Conservation (phyloP, 1,140 invertebrate genomes). For the Drosophila athabasca region DNA sequence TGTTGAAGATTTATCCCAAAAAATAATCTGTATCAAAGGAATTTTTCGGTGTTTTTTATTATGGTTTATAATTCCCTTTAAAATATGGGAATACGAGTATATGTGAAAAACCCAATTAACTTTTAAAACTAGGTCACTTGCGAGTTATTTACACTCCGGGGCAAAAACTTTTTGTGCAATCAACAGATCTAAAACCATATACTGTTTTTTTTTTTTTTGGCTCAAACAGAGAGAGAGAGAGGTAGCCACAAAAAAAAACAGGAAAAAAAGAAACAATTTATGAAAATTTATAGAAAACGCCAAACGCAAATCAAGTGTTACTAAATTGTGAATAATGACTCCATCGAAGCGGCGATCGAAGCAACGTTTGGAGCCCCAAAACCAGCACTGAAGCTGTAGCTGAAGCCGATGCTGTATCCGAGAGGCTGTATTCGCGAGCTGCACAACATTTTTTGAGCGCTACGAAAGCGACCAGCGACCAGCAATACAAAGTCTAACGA, state of each 20-base stretch:
- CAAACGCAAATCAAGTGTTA: slow-evolving; percentile 81
- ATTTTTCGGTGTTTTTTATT: too few species aligned
- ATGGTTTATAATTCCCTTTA: too few species aligned
- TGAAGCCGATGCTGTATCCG: too few species aligned
- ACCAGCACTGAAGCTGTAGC: too few species aligned
- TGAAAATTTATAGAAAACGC: slow-evolving; percentile 74
- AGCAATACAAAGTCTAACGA: slow-evolving; percentile 78
- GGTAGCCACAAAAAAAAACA: slow-evolving; percentile 39
- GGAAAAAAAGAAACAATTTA: slow-evolving; percentile 66
- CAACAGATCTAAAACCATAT: slow-evolving; percentile 30
- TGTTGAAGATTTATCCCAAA: too few species aligned
- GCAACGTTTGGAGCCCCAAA: slow-evolving; percentile 1
- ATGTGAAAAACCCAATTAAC: slow-evolving; percentile 20
- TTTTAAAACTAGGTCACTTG: slow-evolving; percentile 32
- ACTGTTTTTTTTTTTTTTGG: slow-evolving; percentile 24
- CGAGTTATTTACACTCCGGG: slow-evolving; percentile 19
- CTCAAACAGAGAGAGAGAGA: slow-evolving; percentile 7
- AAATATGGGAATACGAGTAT: neutral
- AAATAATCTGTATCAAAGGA: too few species aligned
- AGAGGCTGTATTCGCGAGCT: slow-evolving; percentile 3
- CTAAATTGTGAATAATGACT: slow-evolving; percentile 82
- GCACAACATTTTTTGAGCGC: slow-evolving; percentile 53
- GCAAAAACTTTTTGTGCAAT: slow-evolving; percentile 41
- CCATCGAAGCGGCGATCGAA: slow-evolving; percentile 43
- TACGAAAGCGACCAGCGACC: slow-evolving; percentile 48